A percentile compares a stretch with the other conserved stretches of the same genome.
phyloP scores from a whole-genome alignment of 2,797 vertebrate species.

The Chiloscyllium punctatum region DNA sequence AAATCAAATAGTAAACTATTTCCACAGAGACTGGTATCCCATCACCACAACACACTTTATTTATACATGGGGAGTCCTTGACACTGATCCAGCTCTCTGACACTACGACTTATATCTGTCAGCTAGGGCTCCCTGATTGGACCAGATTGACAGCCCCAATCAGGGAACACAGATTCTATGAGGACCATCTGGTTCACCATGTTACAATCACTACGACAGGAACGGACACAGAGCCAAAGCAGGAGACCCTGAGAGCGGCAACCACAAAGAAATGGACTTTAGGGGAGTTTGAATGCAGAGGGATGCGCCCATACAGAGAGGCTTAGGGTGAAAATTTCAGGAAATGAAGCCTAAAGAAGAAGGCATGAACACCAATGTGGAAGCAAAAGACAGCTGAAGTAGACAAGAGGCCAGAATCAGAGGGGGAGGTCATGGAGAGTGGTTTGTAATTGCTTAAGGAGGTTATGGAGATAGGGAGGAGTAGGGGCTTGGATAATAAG shows the following conservation, averaged over 20 bases:
- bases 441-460: background rate
- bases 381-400: background rate
- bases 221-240: background rate
- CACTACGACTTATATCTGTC: too few relatives aligned
- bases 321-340: background rate
- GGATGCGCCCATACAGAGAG: background rate
- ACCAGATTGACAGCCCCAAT: too few relatives aligned
- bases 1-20: too few relatives aligned
- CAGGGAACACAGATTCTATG: too few relatives aligned
- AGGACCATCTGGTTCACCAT: too few relatives aligned
- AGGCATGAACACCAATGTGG: background rate
- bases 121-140: too few relatives aligned
- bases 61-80: too few relatives aligned
- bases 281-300: background rate
- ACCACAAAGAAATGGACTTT: background rate
- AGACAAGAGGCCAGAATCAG: background rate
- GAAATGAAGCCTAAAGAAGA: background rate
- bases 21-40: too few relatives aligned
- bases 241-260: background rate
- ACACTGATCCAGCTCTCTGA: too few relatives aligned
- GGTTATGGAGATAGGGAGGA: background rate
- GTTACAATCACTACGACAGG: background rate
- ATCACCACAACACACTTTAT: too few relatives aligned
- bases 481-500: background rate
- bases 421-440: background rate